Base-by-base conservation (phyloP, 1,140 invertebrate species). In the Medauroidea extradentata region DNA sequence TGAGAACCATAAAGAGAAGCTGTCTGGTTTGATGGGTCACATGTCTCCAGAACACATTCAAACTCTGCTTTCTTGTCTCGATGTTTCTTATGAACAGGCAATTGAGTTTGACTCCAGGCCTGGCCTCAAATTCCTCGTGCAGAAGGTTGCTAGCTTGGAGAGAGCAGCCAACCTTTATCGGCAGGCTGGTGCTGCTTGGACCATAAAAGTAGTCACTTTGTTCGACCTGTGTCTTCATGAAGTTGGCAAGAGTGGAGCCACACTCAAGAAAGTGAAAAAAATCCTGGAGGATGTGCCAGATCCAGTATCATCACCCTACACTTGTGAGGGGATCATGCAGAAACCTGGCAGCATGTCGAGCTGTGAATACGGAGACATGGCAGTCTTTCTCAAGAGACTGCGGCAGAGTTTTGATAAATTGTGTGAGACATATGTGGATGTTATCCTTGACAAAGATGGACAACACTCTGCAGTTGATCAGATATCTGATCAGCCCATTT, bases 91-190 rank as follows among this genome's bases (percentile, higher is more conserved):
- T 69, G 81, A 81, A 18, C 80, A 89, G 34, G 88, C 93, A 0
- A 80, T 88, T 66, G 89, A 91, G 65, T 96, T 96, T 73, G 93
- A 97, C 71, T 79, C 83, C 7, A 82, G 93, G 18, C 93, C 94
- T 0, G 93, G 93, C 0, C 75, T 97, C 7, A 96, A 96, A 72
- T 96, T 96, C 72, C 79, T 96, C 4, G 84, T 95, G 44, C 93
- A 96, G 74, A 96, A 96, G 79, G 93, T 96, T 0, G 90, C 88
- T 0, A 89, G 90, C 66, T 81, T 94, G 54, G 88, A 90, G 39
- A 84, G 90, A 65, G 91, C 93, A 11, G 92, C 93, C 0, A 96
- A 96, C 78, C 74, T 96, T 16, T 97, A 96, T 70, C 90, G 90
- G 60, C 92, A 94, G 75, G 90, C 93, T n/a, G 91, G 90, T 24